Evolutionary conservation across 1,140 invertebrate species (phyloP).

Genomic region (Pissodes strobi): DNA sequence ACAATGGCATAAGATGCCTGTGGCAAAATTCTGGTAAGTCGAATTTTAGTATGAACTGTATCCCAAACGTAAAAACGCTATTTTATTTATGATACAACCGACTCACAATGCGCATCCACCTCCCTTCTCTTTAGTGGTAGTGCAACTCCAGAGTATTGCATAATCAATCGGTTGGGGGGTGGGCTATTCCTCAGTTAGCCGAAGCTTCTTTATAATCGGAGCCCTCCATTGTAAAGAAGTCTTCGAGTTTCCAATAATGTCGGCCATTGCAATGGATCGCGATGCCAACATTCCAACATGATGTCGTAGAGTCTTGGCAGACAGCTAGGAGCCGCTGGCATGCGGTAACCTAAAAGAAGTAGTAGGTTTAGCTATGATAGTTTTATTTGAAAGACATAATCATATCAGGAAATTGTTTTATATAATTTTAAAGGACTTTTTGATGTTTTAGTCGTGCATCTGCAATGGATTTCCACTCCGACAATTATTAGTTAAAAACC

Average conservation of each 20-base stretch:
- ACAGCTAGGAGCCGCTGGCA: constrained; percentile 94
- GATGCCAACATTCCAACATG: constrained; percentile 99
- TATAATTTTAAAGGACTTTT: too few species aligned
- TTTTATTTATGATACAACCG: not conserved
- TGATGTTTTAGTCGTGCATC: too few species aligned
- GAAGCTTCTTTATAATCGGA: constrained; percentile 99
- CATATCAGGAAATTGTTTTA: too few species aligned
- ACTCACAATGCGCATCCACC: constrained; percentile 38
- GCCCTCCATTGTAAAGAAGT: constrained; percentile 98
- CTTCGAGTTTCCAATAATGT: constrained; percentile 99
- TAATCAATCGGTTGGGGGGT: constrained; percentile 63
- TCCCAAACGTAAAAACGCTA: too few species aligned
- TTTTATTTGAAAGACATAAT: too few species aligned
- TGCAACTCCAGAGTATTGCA: constrained; percentile 53
- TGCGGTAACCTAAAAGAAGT: constrained; percentile 99
- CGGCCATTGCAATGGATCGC: constrained; percentile 96
- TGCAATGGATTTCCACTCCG: too few species aligned
- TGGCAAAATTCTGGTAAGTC: too few species aligned
- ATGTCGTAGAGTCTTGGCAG: constrained; percentile 94
- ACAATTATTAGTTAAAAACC: too few species aligned
- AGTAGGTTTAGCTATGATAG: too few species aligned
- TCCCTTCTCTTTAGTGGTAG: constrained; percentile 52
- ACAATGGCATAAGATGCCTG: too few species aligned
- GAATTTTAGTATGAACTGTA: too few species aligned
- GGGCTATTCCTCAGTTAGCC: constrained; percentile 79